phyloP scores from a whole-genome alignment of 2,113 vertebrate genomes.

The Balaeniceps rex region DNA sequence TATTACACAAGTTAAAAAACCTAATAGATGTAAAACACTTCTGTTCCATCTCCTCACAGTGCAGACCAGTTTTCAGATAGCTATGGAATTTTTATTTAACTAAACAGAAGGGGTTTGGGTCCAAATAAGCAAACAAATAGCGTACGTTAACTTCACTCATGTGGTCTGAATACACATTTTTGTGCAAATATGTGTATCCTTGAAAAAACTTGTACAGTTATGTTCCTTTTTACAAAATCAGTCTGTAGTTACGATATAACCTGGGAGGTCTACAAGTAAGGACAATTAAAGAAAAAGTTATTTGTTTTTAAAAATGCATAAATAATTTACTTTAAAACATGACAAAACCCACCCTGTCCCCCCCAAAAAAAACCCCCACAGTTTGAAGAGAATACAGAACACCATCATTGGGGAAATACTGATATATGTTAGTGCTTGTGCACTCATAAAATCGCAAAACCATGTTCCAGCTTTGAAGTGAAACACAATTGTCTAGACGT shows the following conservation, averaged over 20 bases:
- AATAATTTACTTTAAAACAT: conserved; percentile 66
- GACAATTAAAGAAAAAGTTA: conserved; percentile 18
- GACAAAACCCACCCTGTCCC: not conserved
- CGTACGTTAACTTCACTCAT: not conserved
- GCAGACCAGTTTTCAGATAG: not conserved
- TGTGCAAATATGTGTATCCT: not conserved
- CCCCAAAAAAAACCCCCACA: not conserved
- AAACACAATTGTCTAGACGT: conserved; percentile 2
- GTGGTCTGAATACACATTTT: not conserved
- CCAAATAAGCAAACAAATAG: not conserved
- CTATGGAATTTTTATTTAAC: not conserved
- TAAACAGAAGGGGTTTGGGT: not conserved
- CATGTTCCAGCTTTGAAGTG: conserved; percentile 20
- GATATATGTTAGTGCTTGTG: conserved; percentile 38
- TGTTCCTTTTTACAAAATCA: not conserved
- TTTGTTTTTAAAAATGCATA: conserved; percentile 28
- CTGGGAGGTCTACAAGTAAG: conserved; percentile 30
- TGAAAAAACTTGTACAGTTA: not conserved
- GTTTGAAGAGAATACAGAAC: conserved; percentile 29
- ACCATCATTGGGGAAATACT: conserved; percentile 11
- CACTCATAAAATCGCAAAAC: not conserved
- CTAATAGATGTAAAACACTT: not conserved
- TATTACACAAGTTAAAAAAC: not conserved
- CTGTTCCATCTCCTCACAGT: not conserved
- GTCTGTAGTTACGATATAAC: not conserved